Base-by-base conservation (phyloP, 2,888 invertebrate species). In the Cosmia pyralina region DNA sequence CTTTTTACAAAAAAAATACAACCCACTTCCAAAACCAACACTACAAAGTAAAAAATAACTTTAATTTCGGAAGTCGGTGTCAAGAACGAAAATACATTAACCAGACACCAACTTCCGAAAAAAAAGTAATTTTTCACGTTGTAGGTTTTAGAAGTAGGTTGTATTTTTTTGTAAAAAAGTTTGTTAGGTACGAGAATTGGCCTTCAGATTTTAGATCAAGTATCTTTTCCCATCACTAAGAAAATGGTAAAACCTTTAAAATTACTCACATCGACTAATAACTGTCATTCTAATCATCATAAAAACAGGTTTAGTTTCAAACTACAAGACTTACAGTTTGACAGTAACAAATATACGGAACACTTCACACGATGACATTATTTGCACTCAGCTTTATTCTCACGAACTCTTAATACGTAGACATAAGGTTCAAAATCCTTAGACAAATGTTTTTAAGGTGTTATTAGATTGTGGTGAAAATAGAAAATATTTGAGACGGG, bases 311-410 rank as follows among this genome's bases (percentile, higher is more conserved):
- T 73, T 79, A 84, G 86, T 85, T 84, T 83, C 85, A 84, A 84
- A 77, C 77, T 67, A 46, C 81, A 81, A 81, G 84, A 81, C 78
- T 80, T 65, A 75, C 60, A 69, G 44, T 78, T 64, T 85, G 88
- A 89, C 90, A 88, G 83, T 84, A 70, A 88, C 83, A 81, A 88
- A 88, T 87, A 81, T 78, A 75, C 76, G 59, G 72, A 71, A 79
- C 79, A 79, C 55, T 81, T 69, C 68, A 69, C 69, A 59, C 34
- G 53, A 15, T 7, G 28, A 53, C 19, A 22, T 41, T 7, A 5
- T 28, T n/a, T 60, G 6, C 70, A 59, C 17, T 46, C n/a, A 34
- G 5, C 4, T 15, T 1, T 10, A 34, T 7, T 4, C 2, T 3
- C n/a, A 10, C 17, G 19, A 10, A 69, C 63, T 67, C 63, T 52